These are phyloP conservation scores for Poeciliopsis prolifica DNA, from an alignment of 2,113 vertebrate genomes.

Conservation along the genomic window DNA sequence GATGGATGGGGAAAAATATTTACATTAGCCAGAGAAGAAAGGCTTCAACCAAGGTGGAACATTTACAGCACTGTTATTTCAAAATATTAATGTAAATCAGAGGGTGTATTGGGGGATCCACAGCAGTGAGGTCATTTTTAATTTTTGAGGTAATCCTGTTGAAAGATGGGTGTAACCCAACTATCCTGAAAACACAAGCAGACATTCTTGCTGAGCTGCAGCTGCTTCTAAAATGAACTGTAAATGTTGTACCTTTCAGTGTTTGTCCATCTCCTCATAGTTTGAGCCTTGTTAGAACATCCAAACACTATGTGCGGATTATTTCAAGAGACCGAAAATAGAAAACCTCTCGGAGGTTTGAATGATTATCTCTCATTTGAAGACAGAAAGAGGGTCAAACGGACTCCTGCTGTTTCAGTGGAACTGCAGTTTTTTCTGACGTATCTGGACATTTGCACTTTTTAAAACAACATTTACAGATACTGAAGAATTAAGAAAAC, in stretches of 20 bases:
- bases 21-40: slow-evolving; percentile 46
- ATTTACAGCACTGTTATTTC: slow-evolving; percentile 33
- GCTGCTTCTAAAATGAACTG: neutral
- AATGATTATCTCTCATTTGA: too few species aligned
- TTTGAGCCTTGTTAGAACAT: neutral
- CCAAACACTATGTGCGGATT: too few species aligned
- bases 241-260: neutral
- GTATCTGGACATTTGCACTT: too few species aligned
- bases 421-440: too few species aligned
- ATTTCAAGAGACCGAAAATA: too few species aligned
- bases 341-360: too few species aligned
- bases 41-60: slow-evolving; percentile 49
- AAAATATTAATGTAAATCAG: slow-evolving; percentile 35
- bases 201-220: neutral
- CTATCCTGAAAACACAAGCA: slow-evolving; percentile 18
- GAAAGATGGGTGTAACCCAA: slow-evolving; percentile 11
- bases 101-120: neutral
- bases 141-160: slow-evolving; percentile 35
- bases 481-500: too few species aligned
- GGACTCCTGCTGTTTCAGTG: too few species aligned
- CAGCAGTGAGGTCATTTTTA: slow-evolving; percentile 45
- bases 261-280: neutral
- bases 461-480: too few species aligned
- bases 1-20: slow-evolving; percentile 47
- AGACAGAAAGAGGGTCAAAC: too few species aligned